Conservation (phyloP, 2,797 vertebrate species). For the Microctenopoma lineatum region DNA sequence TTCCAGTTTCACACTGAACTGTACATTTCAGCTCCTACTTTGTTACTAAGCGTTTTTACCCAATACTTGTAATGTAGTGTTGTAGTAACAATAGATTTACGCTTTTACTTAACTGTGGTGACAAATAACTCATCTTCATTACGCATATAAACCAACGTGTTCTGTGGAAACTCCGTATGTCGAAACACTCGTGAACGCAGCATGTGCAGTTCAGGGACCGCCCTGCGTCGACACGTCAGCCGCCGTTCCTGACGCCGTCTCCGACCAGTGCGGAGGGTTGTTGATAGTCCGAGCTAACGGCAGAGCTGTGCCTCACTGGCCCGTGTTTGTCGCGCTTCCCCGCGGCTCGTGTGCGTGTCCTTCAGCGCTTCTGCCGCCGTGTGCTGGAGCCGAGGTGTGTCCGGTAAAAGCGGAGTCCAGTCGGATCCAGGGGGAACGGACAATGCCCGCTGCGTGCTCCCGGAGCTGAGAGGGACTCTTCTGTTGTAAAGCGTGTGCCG, state of each 20-base stretch:
- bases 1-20: too few species aligned
- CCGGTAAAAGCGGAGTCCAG: conserved; percentile 29
- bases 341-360: conserved; percentile 22
- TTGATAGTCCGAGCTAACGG: conserved; percentile 3
- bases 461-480: conserved; percentile 11
- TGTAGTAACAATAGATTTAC: too few species aligned
- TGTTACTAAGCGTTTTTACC: too few species aligned
- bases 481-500: neutral
- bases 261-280: conserved; percentile 27
- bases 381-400: conserved; percentile 8
- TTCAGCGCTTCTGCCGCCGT: conserved; percentile 12
- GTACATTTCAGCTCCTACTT: too few species aligned
- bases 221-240: conserved; percentile 40
- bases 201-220: conserved; percentile 41
- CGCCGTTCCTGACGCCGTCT: neutral
- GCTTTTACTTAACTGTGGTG: too few species aligned
- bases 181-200: conserved; percentile 16
- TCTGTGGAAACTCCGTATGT: neutral
- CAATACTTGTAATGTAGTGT: too few species aligned
- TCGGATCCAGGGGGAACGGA: conserved; percentile 31
- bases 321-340: neutral
- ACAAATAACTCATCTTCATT: too few species aligned
- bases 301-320: conserved; percentile 43
- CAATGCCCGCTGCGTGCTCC: conserved; percentile 19
- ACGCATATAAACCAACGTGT: too few species aligned